Conservation (phyloP, 2,797 vertebrate genomes). For the Triplophysa yarkandensis region DNA sequence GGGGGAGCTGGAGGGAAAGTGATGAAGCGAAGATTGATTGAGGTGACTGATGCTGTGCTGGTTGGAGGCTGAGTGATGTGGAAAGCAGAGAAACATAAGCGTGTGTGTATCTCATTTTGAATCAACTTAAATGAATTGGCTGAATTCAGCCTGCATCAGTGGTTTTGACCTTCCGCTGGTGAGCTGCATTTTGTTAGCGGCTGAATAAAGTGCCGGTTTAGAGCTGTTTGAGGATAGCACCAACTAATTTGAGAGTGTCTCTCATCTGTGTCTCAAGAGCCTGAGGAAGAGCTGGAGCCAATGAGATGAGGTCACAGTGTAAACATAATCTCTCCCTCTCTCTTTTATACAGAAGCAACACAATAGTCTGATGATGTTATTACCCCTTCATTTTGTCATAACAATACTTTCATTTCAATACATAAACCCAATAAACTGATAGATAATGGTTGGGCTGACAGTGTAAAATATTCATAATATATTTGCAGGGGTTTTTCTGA, state of each 20-base stretch:
- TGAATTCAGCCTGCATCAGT: background rate
- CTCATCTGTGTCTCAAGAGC: conserved; percentile 44
- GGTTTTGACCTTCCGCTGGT: conserved; percentile 38
- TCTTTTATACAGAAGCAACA: conserved; percentile 9
- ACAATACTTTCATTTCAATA: conserved; percentile 1
- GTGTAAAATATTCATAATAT: too few relatives aligned
- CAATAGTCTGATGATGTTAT: background rate
- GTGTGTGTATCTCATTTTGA: conserved; percentile 10
- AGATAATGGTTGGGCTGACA: background rate
- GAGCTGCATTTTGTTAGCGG: conserved; percentile 8
- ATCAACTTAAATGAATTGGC: background rate
- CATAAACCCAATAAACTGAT: background rate
- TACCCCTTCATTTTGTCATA: background rate
- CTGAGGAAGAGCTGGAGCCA: conserved; percentile 12
- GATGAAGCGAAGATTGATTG: background rate
- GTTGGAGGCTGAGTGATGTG: background rate
- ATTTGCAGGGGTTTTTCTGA: too few relatives aligned
- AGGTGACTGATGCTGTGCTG: background rate
- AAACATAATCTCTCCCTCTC: conserved; percentile 7
- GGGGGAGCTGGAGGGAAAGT: conserved; percentile 4
- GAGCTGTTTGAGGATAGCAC: conserved; percentile 24
- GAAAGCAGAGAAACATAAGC: background rate
- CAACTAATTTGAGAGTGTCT: conserved; percentile 35
- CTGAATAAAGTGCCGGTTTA: conserved; percentile 34
- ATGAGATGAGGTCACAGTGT: conserved; percentile 44